A percentile compares a stretch with the other conserved stretches of the same genome.
phyloP scores from a whole-genome alignment of 1,140 invertebrate genomes.

The Pseudomyrmex pallidus region DNA sequence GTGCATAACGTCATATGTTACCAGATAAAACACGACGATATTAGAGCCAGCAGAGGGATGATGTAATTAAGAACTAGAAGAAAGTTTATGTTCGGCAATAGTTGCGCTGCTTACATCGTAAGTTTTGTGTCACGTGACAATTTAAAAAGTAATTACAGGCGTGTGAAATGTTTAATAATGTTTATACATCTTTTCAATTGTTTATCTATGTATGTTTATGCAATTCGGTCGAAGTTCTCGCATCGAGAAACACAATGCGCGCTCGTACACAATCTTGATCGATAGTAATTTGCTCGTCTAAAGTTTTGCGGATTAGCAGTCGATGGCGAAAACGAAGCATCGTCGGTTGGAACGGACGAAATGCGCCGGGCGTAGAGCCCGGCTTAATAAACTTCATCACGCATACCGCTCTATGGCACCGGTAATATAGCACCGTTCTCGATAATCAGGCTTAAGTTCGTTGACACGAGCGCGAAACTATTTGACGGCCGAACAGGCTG shows the following conservation, averaged over 20 bases:
- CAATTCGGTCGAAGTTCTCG: too few relatives aligned
- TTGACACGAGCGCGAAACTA: slow-evolving; percentile 76
- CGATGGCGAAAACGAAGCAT: slow-evolving; percentile 6
- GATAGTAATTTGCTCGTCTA: slow-evolving; percentile 40
- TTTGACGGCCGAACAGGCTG: slow-evolving; percentile 70
- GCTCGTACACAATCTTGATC: slow-evolving; percentile 8
- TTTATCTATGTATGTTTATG: too few relatives aligned
- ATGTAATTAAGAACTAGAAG: neutral
- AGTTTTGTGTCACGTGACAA: too few relatives aligned
- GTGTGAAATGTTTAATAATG: too few relatives aligned
- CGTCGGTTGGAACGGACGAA: slow-evolving; percentile 18
- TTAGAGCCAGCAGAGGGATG: too few relatives aligned
- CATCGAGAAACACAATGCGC: too few relatives aligned
- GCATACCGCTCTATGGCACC: slow-evolving; percentile 70
- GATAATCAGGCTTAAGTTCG: slow-evolving; percentile 78
- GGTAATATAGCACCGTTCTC: slow-evolving; percentile 75
- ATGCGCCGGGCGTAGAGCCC: slow-evolving; percentile 48
- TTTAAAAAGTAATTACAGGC: too few relatives aligned
- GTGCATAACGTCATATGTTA: neutral
- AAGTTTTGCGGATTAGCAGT: slow-evolving; percentile 7
- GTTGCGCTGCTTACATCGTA: too few relatives aligned
- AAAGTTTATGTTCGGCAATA: neutral
- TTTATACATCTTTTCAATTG: too few relatives aligned
- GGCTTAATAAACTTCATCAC: slow-evolving; percentile 79
- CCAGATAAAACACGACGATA: neutral